phyloP scores from a whole-genome alignment of 2,888 invertebrate genomes.

The Parnassius smintheus region DNA sequence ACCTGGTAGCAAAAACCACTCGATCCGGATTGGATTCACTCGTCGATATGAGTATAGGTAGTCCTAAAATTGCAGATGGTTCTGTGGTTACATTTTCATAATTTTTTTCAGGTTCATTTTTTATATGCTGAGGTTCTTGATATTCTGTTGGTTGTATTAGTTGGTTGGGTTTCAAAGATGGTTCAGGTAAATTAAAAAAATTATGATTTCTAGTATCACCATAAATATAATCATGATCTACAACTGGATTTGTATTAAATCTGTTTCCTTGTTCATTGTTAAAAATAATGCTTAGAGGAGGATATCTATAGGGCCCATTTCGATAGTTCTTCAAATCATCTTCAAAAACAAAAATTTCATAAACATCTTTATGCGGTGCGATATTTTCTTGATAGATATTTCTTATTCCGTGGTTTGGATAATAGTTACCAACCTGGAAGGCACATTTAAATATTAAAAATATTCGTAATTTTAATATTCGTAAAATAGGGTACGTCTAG shows the following conservation, averaged over 20 bases:
- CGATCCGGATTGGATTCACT: background rate
- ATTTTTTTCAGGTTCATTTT: background rate
- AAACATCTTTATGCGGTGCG: background rate
- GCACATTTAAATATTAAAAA: background rate
- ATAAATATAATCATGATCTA: background rate
- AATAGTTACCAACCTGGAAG: slow-evolving; percentile 3
- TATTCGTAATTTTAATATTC: too few relatives aligned
- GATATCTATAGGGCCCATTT: background rate
- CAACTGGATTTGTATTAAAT: background rate
- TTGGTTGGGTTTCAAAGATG: background rate
- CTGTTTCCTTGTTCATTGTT: background rate
- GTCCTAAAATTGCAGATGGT: slow-evolving; percentile 4
- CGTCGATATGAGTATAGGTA: slow-evolving; percentile 1
- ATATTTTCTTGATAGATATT: background rate
- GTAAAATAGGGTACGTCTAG: too few relatives aligned
- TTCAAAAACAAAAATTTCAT: slow-evolving; percentile 1
- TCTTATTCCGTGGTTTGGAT: background rate
- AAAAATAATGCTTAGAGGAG: background rate
- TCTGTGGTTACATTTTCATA: slow-evolving; percentile 2
- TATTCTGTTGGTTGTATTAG: background rate
- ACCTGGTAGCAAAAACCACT: background rate
- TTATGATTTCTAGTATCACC: background rate
- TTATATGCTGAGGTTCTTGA: background rate
- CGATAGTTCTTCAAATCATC: background rate
- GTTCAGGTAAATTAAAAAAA: background rate